phyloP scores from a whole-genome alignment of 2,113 vertebrate genomes.

The Ceyx margarethae region DNA sequence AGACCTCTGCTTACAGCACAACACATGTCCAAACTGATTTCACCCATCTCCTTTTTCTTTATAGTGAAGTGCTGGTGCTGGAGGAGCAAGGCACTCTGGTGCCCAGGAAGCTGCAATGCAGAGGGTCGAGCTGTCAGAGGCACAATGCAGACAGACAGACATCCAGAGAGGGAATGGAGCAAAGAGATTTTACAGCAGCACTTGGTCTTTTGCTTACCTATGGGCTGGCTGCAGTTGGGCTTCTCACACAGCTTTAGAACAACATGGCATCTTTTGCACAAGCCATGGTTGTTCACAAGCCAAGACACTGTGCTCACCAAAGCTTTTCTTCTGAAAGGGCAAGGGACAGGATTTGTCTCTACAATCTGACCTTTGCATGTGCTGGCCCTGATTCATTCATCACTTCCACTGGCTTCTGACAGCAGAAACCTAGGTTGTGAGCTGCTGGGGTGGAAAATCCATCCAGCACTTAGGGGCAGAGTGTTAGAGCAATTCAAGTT shows the following conservation, averaged over 20 bases:
- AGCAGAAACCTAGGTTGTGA: background rate
- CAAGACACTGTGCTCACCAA: background rate
- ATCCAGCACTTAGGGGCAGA: background rate
- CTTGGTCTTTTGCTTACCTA: background rate
- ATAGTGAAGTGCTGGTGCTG: background rate
- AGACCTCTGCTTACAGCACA: background rate
- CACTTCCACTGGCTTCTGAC: conserved; percentile 8
- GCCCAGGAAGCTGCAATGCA: background rate
- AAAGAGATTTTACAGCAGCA: background rate
- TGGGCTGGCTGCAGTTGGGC: background rate
- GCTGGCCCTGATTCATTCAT: background rate
- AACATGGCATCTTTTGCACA: background rate
- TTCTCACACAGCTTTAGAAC: background rate
- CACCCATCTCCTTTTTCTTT: background rate
- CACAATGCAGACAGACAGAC: fast-evolving
- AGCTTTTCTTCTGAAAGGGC: background rate
- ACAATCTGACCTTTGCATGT: background rate
- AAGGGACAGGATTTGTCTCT: background rate
- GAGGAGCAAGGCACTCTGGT: fast-evolving
- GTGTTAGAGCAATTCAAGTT: background rate
- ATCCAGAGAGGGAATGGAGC: background rate
- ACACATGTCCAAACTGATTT: background rate
- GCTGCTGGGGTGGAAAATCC: background rate
- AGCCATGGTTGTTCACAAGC: background rate
- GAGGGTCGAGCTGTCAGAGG: fast-evolving